Conservation (phyloP, 2,113 vertebrate species). For the Chelonoidis abingdonii region DNA sequence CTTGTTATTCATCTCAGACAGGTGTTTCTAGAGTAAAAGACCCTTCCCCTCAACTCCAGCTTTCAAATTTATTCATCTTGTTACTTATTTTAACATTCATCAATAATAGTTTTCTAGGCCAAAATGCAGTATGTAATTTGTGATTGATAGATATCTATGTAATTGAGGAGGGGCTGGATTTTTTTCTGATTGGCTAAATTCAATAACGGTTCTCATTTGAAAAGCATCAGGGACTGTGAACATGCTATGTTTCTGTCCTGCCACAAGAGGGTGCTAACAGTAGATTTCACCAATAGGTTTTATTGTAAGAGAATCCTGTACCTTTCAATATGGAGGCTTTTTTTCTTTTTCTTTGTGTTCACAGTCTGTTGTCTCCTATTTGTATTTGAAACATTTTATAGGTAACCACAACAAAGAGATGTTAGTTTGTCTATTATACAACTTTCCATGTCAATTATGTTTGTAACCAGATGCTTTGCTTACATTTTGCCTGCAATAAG, state of each 20-base stretch:
- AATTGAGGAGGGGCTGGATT: background rate
- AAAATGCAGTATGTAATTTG: background rate
- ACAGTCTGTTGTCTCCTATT: background rate
- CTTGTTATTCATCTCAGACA: background rate
- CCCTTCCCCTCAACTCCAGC: background rate
- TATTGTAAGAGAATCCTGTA: constrained; percentile 16
- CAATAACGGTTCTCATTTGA: constrained; percentile 36
- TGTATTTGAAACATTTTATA: background rate
- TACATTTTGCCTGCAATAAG: background rate
- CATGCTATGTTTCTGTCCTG: constrained; percentile 27
- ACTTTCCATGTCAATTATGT: background rate
- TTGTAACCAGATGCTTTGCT: background rate
- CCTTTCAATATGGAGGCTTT: constrained; percentile 1
- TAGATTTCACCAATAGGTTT: constrained; percentile 19
- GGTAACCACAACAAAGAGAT: background rate
- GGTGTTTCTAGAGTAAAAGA: background rate
- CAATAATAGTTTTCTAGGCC: background rate
- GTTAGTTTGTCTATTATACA: background rate
- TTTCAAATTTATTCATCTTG: background rate
- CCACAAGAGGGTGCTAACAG: constrained; percentile 24
- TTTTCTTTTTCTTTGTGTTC: background rate
- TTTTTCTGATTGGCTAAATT: background rate
- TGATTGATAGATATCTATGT: background rate
- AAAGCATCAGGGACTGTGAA: constrained; percentile 16
- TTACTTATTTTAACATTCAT: background rate